phyloP scores from a whole-genome alignment of 2,888 invertebrate species.

The Synergus japonicus region DNA sequence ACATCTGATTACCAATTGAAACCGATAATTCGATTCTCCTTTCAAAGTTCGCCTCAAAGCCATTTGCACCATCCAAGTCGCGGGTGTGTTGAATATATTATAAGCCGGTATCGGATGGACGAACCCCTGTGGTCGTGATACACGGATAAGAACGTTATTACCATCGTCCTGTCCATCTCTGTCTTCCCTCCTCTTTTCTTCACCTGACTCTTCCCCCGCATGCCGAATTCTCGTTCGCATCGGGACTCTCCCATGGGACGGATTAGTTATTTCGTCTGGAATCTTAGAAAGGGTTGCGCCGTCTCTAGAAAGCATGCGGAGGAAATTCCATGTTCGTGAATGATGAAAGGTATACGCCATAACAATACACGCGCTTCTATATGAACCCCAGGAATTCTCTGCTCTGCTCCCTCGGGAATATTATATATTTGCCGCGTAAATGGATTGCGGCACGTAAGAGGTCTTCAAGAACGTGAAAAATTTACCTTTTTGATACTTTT shows the following conservation, averaged over 20 bases:
- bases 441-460: conserved; percentile 1
- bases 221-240: conserved; percentile 31
- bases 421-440: conserved; percentile 1
- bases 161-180: conserved; percentile 28
- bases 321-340: conserved; percentile 26
- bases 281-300: conserved; percentile 31
- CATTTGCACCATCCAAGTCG: conserved; percentile 15
- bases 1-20: conserved; percentile 35
- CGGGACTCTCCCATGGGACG: conserved; percentile 38
- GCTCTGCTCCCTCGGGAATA: conserved; percentile 5
- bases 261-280: conserved; percentile 37
- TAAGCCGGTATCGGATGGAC: conserved; percentile 28
- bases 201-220: conserved; percentile 23
- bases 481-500: neutral
- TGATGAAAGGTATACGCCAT: conserved; percentile 36
- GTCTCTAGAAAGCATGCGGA: neutral
- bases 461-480: neutral
- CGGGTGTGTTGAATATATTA: conserved; percentile 32
- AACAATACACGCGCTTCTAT: conserved; percentile 4
- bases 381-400: conserved; percentile 14
- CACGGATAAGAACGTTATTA: conserved; percentile 42
- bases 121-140: conserved; percentile 38
- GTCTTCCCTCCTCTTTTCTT: conserved; percentile 36
- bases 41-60: conserved; percentile 22
- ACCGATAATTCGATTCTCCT: conserved; percentile 33